Evolutionary conservation across 1,140 invertebrate species (phyloP), one percentile per base, ranked within the genome.

Genomic region (Scaptomyza hsui): DNA sequence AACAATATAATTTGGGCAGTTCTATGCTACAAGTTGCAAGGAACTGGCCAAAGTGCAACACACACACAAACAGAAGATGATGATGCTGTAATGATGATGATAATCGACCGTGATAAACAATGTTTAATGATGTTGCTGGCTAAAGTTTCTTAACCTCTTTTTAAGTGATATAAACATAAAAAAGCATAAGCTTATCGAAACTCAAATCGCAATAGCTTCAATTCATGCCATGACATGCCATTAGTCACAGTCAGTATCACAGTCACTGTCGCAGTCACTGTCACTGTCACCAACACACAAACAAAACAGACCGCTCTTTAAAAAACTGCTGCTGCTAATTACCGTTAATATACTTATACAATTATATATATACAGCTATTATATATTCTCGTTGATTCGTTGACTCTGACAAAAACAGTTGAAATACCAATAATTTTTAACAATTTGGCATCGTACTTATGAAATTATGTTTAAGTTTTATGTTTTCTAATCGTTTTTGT

Each of bases 161-260:
- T 12, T 47, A 12, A 47, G 21, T 24, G 26, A n/a, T 13, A 13
- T 15, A 47, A 13, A 6, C 21, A 47, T 13, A 21, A 44, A 13
- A 24, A 47, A 37, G 12, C 12, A 9, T 6, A 15, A 26, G 4
- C 4, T 12, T 6, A 47, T 47, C 3, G 12, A 15, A 47, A 24
- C 5, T 24, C 19, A 15, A 32, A 26, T 45, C 13, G 57, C 35
- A 29, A 53, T 47, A 60, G 45, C 29, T 51, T 63, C 35, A 55
- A 63, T 26, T 55, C 69, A 71, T 71, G 52, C 53, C 68, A 71
- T 64, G 51, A 45, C 68, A 71, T 57, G 53, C 61, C 61, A 65
- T 71, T 26, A 56, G 60, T 64, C 67, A 57, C 61, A 57, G 65
- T 63, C 77, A 79, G 24, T 51, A 60, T 69, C 59, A 73, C 75